Percentiles rank a stretch among this genome's conserved stretches.
Conservation (phyloP, 2,113 vertebrate species). For the Enhydra lutris region DNA sequence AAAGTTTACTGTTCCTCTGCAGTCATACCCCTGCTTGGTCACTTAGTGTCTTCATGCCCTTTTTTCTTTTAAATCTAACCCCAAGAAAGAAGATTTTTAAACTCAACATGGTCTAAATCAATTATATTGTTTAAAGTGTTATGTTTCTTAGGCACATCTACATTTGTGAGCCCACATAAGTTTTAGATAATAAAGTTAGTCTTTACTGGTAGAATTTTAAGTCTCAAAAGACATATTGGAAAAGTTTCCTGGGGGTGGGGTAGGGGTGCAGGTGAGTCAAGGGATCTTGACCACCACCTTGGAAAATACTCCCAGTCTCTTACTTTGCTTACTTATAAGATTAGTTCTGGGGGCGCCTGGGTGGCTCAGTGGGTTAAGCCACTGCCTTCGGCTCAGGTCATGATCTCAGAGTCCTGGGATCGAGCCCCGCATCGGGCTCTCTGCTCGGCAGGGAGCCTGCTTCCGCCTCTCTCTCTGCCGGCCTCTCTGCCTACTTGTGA, state of each 20-base stretch:
- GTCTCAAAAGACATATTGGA: not conserved
- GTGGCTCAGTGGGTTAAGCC: no score
- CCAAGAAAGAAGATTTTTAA: not conserved
- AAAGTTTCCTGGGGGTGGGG: not conserved
- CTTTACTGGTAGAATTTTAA: not conserved
- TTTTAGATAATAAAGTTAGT: conserved; percentile 31
- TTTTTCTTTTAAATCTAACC: not conserved
- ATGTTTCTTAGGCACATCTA: not conserved
- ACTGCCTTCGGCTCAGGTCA: no score
- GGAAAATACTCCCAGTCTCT: conserved; percentile 15
- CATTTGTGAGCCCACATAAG: not conserved
- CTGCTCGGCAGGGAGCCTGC: no score
- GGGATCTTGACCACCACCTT: not conserved
- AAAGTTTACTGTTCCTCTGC: not conserved
- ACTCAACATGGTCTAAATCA: not conserved
- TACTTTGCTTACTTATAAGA: conserved; percentile 60
- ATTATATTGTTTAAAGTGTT: not conserved
- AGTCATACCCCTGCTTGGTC: not conserved
- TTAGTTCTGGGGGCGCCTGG: conserved; percentile 74
- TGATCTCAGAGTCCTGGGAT: no score
- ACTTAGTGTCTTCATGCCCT: not conserved
- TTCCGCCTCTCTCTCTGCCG: no score
- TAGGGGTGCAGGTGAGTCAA: not conserved
- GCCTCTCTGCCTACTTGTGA: no score
- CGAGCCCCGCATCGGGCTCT: no score